Conservation (phyloP, 1,140 invertebrate genomes). For the Yoshiicerus persimilis region DNA sequence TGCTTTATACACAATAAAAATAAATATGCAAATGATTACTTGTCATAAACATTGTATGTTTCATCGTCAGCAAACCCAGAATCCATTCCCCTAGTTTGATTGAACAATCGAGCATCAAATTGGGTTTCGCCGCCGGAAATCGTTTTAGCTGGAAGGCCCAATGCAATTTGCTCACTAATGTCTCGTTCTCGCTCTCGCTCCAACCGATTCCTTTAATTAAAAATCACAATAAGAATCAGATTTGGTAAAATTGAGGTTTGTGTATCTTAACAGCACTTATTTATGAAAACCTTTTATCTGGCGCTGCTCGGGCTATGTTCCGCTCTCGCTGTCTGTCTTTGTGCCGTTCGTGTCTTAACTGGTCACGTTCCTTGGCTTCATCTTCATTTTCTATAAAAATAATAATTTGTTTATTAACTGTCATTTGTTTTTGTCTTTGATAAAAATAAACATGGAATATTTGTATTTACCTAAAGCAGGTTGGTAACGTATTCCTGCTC, state of each 20-base stretch:
- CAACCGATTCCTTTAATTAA: constrained; percentile 64
- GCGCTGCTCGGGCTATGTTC: constrained; percentile 88
- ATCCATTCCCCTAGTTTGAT: constrained; percentile 93
- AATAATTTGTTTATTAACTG: not conserved
- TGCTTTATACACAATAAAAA: not conserved
- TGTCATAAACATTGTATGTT: constrained; percentile 96
- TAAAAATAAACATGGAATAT: not conserved
- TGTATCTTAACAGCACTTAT: too few species aligned
- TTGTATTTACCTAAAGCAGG: constrained; percentile 47
- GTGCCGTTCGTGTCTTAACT: constrained; percentile 83
- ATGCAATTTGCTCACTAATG: constrained; percentile 97
- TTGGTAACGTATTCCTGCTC: constrained; percentile 74
- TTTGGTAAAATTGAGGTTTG: not conserved
- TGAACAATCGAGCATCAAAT: constrained; percentile 96
- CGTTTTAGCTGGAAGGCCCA: constrained; percentile 89
- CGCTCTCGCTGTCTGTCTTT: constrained; percentile 88
- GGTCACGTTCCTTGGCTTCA: constrained; percentile 84
- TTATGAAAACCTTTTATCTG: constrained; percentile 74
- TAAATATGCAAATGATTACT: constrained; percentile 57
- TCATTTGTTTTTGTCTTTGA: not conserved
- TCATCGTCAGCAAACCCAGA: constrained; percentile 97
- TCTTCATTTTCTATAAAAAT: constrained; percentile 62
- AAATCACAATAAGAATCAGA: constrained; percentile 71
- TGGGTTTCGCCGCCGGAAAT: constrained; percentile 73
- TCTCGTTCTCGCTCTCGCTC: constrained; percentile 92